Evolutionary conservation across 2,888 invertebrate species (phyloP), one percentile per base, ranked within the genome.

Genomic region (Neria commutata): DNA sequence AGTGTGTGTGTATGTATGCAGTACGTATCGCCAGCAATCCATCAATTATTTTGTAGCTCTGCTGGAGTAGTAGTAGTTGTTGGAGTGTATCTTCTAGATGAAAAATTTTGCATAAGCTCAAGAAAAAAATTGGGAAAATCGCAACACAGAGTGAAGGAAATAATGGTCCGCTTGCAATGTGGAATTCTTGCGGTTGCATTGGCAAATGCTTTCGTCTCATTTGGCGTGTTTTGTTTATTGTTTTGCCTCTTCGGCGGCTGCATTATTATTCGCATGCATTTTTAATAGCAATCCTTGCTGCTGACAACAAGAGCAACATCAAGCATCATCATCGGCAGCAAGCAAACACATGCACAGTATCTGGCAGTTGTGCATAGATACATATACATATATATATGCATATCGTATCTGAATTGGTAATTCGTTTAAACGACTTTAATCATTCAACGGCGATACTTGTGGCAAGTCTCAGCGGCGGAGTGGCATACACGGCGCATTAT

Each of bases 241-340:
- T 50, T 23, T 23, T 50, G 51, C 45, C 52, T 64, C 8, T 45
- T 23, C 37, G 37, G 11, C 34, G 24, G 17, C 23, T 51, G 34
- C 51, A 14, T 72, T 72, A 73, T 73, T 73, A 73, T 72, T 74
- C 72, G 73, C 73, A 70, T 69, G 72, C 70, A 71, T 72, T 71
- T 69, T 57, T 63, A 54, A 60, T 40, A 33, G 42, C 42, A n/a
- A n/a, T n/a, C n/a, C n/a, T n/a, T n/a, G 21, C 29, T 29, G 29
- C 29, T 29, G 42, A n/a, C n/a, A n/a, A n/a, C 42, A 17, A 14
- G 6, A 42, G 21, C 42, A 17, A 21, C 42, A n/a, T 8, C 37
- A 17, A 4, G 19, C 17, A 42, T 8, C 14, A 17, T 17, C 42
- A 42, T 5, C 42, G 5, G 21, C 37, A 37, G n/a, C 6, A 37